These are phyloP conservation scores for Dynastes tityus DNA, from an alignment of 2,888 invertebrate genomes.

Conservation along the genomic window DNA sequence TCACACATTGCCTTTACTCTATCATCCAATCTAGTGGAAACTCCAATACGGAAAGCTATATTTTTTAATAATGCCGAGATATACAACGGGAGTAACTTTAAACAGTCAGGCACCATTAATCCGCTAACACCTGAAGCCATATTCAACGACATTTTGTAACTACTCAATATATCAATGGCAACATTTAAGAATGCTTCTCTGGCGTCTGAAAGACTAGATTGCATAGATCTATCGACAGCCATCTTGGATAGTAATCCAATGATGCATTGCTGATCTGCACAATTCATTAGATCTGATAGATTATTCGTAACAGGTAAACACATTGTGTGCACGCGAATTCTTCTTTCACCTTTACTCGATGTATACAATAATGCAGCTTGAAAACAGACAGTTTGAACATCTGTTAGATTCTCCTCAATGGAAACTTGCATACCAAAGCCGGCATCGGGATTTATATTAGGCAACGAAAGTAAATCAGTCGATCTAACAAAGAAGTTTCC, in stretches of 20 bases:
- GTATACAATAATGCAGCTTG: constrained; percentile 98
- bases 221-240: constrained; percentile 94
- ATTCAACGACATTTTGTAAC: constrained; percentile 80
- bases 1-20: constrained; percentile 94
- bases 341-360: constrained; percentile 93
- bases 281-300: constrained; percentile 87
- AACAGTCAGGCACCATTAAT: constrained; percentile 83
- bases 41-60: constrained; percentile 91
- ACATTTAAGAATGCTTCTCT: constrained; percentile 97
- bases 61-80: constrained; percentile 92
- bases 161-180: constrained; percentile 89
- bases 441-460: constrained; percentile 98
- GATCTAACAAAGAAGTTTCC: constrained; percentile 99
- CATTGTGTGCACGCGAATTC: constrained; percentile 97
- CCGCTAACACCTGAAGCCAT: constrained; percentile 75
- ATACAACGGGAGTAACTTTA: constrained; percentile 90
- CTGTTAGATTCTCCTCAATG: constrained; percentile 92
- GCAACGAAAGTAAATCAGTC: constrained; percentile 94
- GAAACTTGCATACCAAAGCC: constrained; percentile 98
- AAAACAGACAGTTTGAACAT: constrained; percentile 93
- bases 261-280: constrained; percentile 95
- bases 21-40: constrained; percentile 93
- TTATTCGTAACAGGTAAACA: constrained; percentile 92
- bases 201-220: constrained; percentile 91
- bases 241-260: constrained; percentile 95